phyloP scores from a whole-genome alignment of 2,113 vertebrate genomes.

The Falco punctatus region DNA sequence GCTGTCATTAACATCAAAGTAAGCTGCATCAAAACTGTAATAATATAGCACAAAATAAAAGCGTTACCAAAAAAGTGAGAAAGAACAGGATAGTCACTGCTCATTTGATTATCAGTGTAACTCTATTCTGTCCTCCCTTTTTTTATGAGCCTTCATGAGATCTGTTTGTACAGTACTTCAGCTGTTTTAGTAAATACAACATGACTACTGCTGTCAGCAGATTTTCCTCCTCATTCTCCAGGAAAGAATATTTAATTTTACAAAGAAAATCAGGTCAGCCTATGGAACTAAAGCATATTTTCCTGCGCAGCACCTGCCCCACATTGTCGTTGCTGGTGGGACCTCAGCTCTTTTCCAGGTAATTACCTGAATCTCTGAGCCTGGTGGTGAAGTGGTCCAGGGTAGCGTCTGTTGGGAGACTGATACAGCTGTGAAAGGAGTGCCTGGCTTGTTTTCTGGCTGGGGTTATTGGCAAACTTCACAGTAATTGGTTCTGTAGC shows the following conservation, averaged over 20 bases:
- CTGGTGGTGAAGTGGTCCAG: conserved; percentile 98
- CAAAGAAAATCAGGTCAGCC: conserved; percentile 63
- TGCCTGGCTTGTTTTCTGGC: conserved; percentile 99
- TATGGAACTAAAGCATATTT: conserved; percentile 46
- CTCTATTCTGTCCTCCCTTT: conserved; percentile 35
- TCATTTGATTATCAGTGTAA: conserved; percentile 53
- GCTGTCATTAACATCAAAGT: conserved; percentile 60
- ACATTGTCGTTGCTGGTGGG: not conserved
- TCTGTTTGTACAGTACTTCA: conserved; percentile 42
- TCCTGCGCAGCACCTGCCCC: conserved; percentile 34
- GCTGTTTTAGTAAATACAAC: conserved; percentile 64
- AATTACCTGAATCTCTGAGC: conserved; percentile 99
- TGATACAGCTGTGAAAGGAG: conserved; percentile 99
- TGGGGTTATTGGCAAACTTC: conserved; percentile 99
- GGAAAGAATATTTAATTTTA: conserved; percentile 70
- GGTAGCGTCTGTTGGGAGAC: conserved; percentile 98
- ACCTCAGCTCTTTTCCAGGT: conserved; percentile 38
- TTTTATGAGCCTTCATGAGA: not conserved
- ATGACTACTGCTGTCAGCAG: conserved; percentile 62
- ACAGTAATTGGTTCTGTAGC: conserved; percentile 99
- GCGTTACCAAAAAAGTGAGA: conserved; percentile 1
- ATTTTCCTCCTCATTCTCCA: conserved; percentile 64
- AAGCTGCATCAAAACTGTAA: conserved; percentile 57
- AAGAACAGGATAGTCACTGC: conserved; percentile 26
- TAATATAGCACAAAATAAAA: conserved; percentile 59